These are phyloP conservation scores for Andrena camellia DNA, from an alignment of 2,888 invertebrate species.

Conservation along the genomic window DNA sequence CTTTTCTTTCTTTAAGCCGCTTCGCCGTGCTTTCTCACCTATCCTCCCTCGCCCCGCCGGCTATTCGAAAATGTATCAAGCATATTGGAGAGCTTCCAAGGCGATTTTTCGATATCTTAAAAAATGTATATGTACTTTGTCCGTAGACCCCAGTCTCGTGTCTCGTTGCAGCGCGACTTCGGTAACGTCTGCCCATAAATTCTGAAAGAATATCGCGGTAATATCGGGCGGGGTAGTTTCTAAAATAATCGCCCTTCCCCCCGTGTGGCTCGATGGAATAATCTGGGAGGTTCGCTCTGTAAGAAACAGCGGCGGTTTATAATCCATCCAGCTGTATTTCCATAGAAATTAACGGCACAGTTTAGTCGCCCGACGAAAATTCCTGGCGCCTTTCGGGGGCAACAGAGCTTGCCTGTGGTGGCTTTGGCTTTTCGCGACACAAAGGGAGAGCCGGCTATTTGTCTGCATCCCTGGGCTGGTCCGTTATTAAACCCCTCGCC, in stretches of 20 bases:
- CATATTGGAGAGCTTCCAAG: too few relatives aligned
- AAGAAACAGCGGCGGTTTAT: conserved; percentile 50
- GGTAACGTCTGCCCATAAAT: neutral
- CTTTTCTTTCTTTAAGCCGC: neutral
- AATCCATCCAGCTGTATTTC: conserved; percentile 59
- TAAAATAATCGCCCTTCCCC: conserved; percentile 19
- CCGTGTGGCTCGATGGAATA: conserved; percentile 27
- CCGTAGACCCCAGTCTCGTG: too few relatives aligned
- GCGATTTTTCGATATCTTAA: too few relatives aligned
- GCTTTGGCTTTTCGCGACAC: conserved; percentile 23
- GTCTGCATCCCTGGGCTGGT: conserved; percentile 24
- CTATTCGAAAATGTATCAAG: too few relatives aligned
- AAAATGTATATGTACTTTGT: too few relatives aligned
- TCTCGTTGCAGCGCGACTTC: too few relatives aligned
- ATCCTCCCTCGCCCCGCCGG: too few relatives aligned
- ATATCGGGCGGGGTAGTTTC: conserved; percentile 12
- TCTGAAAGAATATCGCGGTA: neutral
- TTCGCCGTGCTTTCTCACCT: too few relatives aligned
- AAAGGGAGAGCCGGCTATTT: conserved; percentile 30
- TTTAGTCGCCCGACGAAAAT: conserved; percentile 53
- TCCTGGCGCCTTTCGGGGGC: conserved; percentile 32
- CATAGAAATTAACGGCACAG: conserved; percentile 63
- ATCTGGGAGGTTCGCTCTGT: conserved; percentile 36
- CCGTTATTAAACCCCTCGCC: conserved; percentile 35
- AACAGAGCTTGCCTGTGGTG: conserved; percentile 11